These are phyloP conservation scores for Caenorhabditis remanei DNA, from an alignment of 1,140 invertebrate species.

Conservation along the genomic window DNA sequence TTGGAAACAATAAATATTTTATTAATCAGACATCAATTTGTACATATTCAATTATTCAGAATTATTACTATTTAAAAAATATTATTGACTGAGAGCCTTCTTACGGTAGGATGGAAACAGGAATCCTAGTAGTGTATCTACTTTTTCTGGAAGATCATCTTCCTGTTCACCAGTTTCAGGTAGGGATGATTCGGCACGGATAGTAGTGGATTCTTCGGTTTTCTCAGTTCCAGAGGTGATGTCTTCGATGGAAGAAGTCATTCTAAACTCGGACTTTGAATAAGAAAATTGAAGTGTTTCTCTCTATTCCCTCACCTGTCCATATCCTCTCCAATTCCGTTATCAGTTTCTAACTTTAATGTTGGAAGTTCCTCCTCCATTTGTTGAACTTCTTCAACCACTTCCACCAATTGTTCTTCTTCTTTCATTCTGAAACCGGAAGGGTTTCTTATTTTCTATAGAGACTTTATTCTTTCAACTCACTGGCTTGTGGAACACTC, in stretches of 20 bases:
- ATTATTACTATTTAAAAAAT: background rate
- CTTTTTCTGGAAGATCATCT: constrained; percentile 48
- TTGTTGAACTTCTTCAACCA: background rate
- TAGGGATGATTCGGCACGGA: background rate
- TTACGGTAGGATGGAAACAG: constrained; percentile 35
- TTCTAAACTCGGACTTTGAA: background rate
- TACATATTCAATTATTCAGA: constrained; percentile 12
- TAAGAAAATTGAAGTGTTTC: too few relatives aligned
- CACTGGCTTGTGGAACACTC: constrained; percentile 38
- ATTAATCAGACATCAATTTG: background rate
- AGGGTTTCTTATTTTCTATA: background rate
- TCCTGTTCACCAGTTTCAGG: background rate
- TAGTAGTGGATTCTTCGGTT: background rate
- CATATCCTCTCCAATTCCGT: constrained; percentile 10
- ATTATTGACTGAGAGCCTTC: constrained; percentile 8
- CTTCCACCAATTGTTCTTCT: constrained; percentile 6
- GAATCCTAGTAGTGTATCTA: constrained; percentile 32
- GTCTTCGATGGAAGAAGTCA: constrained; percentile 46
- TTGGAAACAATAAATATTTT: too few relatives aligned
- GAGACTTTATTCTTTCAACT: background rate
- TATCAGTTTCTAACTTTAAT: background rate
- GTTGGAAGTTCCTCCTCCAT: background rate
- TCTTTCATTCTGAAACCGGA: constrained; percentile 6
- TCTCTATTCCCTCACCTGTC: too few relatives aligned
- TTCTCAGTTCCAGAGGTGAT: constrained; percentile 28